Evolutionary conservation across 1,140 invertebrate species (phyloP).

Genomic region (Leucophenga varia): DNA sequence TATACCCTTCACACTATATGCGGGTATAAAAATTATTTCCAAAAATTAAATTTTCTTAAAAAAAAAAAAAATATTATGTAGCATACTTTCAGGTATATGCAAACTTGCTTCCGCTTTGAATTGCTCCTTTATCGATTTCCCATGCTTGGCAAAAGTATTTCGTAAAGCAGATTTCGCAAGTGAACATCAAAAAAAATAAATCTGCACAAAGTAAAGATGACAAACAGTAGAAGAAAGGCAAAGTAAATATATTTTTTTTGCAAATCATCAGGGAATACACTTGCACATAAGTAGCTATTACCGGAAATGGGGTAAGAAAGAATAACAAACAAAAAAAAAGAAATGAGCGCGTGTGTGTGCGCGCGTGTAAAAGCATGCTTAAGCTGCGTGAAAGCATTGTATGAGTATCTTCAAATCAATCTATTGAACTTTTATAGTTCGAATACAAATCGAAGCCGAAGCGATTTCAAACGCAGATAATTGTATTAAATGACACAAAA

Average conservation of each 20-base stretch:
- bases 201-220: conserved; percentile 30
- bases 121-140: conserved; percentile 15
- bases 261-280: too few species aligned
- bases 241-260: neutral
- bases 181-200: conserved; percentile 10
- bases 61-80: neutral
- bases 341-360: too few species aligned
- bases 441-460: neutral
- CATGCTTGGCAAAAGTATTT: too few species aligned
- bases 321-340: too few species aligned
- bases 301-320: conserved; percentile 21
- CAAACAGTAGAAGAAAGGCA: conserved; percentile 3
- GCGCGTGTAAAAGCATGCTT: conserved; percentile 31
- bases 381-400: neutral
- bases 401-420: too few species aligned
- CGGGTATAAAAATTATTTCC: too few species aligned
- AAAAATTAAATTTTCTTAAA: too few species aligned
- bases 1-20: too few species aligned
- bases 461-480: conserved; percentile 40
- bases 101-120: too few species aligned
- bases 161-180: too few species aligned
- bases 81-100: conserved; percentile 16
- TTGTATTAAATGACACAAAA: conserved; percentile 42
- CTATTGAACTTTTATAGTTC: too few species aligned
- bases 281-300: conserved; percentile 6